These are phyloP conservation scores for Labeo calbasu DNA, from an alignment of 2,797 vertebrate species.

Conservation along the genomic window DNA sequence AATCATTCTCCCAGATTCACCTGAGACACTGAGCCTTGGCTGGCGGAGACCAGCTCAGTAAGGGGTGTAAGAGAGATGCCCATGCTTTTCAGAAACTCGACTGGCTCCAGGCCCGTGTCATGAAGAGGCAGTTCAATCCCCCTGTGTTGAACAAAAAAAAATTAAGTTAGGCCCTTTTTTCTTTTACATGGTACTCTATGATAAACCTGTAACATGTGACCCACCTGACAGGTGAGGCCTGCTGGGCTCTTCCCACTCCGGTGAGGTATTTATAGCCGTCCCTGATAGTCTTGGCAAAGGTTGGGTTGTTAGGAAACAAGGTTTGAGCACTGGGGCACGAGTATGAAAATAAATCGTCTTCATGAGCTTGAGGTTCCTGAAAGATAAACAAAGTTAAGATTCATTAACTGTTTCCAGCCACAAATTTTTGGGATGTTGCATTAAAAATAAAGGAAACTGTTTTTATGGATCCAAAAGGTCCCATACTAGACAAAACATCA, in stretches of 20 bases:
- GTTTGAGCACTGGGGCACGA: constrained; percentile 83
- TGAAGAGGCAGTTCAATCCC: constrained; percentile 81
- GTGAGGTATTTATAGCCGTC: constrained; percentile 85
- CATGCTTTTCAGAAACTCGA: constrained; percentile 85
- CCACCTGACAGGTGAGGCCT: constrained; percentile 74
- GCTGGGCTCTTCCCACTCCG: constrained; percentile 77
- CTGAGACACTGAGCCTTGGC: constrained; percentile 27
- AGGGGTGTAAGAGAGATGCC: constrained; percentile 81
- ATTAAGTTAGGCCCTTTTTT: background rate
- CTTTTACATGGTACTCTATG: background rate
- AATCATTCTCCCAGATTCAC: background rate
- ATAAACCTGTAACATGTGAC: background rate
- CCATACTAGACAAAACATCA: too few relatives aligned
- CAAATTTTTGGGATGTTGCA: background rate
- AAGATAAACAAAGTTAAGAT: constrained; percentile 31
- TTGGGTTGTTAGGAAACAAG: constrained; percentile 84
- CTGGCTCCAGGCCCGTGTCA: constrained; percentile 78
- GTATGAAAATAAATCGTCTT: constrained; percentile 79
- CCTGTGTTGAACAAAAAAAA: constrained; percentile 58
- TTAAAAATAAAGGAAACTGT: too few relatives aligned
- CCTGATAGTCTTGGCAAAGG: constrained; percentile 83
- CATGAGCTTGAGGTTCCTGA: constrained; percentile 65
- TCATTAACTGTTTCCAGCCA: background rate
- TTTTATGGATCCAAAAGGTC: too few relatives aligned
- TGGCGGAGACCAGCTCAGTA: constrained; percentile 66